Conservation (phyloP, 2,797 vertebrate species). For the Miichthys miiuy region DNA sequence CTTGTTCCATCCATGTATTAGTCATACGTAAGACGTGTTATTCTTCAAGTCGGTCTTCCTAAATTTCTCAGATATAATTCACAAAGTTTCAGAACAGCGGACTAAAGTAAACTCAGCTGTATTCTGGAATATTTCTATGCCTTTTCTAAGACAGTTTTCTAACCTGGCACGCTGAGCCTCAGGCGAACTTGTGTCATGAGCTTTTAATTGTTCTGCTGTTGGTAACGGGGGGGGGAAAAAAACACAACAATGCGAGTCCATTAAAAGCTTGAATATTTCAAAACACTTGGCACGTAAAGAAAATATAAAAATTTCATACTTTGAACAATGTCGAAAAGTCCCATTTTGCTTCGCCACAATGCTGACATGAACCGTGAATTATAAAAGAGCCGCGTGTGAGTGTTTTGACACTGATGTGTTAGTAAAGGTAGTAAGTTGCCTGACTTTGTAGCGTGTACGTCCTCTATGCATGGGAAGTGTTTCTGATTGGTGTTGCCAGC, state of each 20-base stretch:
- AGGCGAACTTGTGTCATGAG: background rate
- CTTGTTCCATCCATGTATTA: conserved; percentile 28
- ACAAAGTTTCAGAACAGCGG: background rate
- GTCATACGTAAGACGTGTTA: conserved; percentile 25
- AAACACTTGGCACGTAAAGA: conserved; percentile 69
- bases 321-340: conserved; percentile 66
- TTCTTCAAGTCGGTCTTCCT: conserved; percentile 20
- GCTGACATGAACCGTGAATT: conserved; percentile 67
- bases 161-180: conserved; percentile 7
- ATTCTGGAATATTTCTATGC: conserved; percentile 4
- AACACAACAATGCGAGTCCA: conserved; percentile 70
- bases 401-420: conserved; percentile 20
- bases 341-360: conserved; percentile 66
- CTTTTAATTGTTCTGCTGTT: conserved; percentile 58
- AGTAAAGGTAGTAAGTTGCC: background rate
- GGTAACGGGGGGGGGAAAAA: conserved; percentile 7
- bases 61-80: conserved; percentile 26
- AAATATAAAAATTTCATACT: conserved; percentile 78
- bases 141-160: conserved; percentile 14
- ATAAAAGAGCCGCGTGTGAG: conserved; percentile 58
- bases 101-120: conserved; percentile 14
- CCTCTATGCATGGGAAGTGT: background rate
- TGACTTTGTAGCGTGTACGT: background rate
- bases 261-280: conserved; percentile 79
- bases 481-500: background rate